phyloP scores from a whole-genome alignment of 2,888 invertebrate species.

The Andrena marginata region DNA sequence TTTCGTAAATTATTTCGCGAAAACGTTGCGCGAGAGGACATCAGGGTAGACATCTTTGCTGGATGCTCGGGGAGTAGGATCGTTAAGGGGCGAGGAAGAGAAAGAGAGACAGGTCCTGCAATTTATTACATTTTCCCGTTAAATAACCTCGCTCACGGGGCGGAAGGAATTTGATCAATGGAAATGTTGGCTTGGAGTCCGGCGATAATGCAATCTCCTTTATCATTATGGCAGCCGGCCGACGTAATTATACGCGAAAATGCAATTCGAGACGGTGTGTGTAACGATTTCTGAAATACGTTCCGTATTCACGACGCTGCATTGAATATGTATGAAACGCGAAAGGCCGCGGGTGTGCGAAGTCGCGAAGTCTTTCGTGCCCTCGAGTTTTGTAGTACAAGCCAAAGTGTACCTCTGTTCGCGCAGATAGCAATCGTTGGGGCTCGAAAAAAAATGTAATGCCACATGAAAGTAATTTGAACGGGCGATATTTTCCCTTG shows the following conservation, averaged over 20 bases:
- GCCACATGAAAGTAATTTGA: conserved; percentile 9
- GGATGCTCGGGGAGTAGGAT: conserved; percentile 47
- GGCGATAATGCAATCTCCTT: conserved; percentile 61
- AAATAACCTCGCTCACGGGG: conserved; percentile 57
- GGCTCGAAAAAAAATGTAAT: conserved; percentile 45
- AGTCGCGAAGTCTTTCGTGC: background rate
- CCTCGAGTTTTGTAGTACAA: conserved; percentile 11
- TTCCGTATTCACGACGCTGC: conserved; percentile 30
- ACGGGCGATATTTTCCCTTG: conserved; percentile 53
- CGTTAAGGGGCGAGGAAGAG: conserved; percentile 32
- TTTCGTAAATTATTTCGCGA: conserved; percentile 1
- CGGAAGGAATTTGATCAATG: conserved; percentile 68
- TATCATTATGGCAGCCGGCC: conserved; percentile 59
- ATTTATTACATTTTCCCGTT: conserved; percentile 67
- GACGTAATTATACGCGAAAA: conserved; percentile 62
- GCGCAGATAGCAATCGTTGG: background rate
- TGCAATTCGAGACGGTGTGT: conserved; percentile 49
- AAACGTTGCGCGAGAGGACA: conserved; percentile 30
- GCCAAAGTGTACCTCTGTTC: conserved; percentile 6
- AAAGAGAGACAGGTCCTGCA: conserved; percentile 41
- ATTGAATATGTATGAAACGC: conserved; percentile 56
- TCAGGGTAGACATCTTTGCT: conserved; percentile 26
- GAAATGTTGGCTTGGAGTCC: conserved; percentile 59
- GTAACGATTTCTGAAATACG: conserved; percentile 52
- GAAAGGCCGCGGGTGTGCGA: conserved; percentile 33